Evolutionary conservation across 2,113 vertebrate species (phyloP).

Genomic region (Vicugna pacos): DNA sequence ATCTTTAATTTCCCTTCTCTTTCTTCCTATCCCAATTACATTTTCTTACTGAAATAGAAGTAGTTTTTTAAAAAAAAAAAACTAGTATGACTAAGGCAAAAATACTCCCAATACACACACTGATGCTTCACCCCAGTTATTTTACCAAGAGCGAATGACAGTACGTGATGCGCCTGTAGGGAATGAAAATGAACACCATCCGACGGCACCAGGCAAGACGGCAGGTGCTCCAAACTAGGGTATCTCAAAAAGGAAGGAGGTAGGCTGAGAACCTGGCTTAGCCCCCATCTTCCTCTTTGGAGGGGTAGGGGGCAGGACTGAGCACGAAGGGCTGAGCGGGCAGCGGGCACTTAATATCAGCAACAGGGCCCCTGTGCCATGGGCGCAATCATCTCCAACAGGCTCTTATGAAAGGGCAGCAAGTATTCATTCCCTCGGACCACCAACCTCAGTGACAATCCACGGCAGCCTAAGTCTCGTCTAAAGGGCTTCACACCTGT

Average conservation of each 20-base stretch:
- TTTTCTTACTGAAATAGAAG: conserved; percentile 46
- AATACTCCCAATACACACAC: not conserved
- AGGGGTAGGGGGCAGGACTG: not conserved
- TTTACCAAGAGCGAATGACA: not conserved
- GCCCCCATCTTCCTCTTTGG: too few relatives aligned
- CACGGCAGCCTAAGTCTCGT: not conserved
- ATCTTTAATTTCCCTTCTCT: not conserved
- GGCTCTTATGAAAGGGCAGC: not conserved
- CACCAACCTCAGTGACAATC: not conserved
- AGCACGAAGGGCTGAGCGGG: not conserved
- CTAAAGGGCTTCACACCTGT: not conserved
- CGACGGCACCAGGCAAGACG: not conserved
- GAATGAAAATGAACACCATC: not conserved
- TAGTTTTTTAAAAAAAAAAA: not conserved
- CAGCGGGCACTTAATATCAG: not conserved
- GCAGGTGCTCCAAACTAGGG: not conserved
- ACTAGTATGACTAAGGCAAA: not conserved
- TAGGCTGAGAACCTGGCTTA: not conserved
- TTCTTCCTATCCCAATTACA: not conserved
- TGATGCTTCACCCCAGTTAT: not conserved
- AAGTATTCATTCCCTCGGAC: not conserved
- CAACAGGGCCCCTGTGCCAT: too few relatives aligned
- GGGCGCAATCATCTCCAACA: not conserved
- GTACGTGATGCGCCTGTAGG: not conserved
- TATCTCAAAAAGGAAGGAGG: not conserved